A percentile compares a stretch with the other conserved stretches of the same genome.
These are phyloP conservation scores for Drosophila kikkawai DNA, from an alignment of 1,140 invertebrate species.

Conservation along the genomic window DNA sequence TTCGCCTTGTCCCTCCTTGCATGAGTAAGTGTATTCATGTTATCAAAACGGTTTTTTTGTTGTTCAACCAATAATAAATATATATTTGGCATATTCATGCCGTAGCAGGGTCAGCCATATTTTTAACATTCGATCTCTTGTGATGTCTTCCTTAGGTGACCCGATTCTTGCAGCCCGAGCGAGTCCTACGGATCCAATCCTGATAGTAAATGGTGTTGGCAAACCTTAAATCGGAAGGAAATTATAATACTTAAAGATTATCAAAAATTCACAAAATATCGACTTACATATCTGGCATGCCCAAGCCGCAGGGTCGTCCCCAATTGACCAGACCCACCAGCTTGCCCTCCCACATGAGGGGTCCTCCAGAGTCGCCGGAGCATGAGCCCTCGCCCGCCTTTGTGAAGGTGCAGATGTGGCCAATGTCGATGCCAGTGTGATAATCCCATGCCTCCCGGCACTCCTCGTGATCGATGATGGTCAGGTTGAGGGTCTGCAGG, in stretches of 20 bases:
- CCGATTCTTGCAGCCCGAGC: constrained; percentile 46
- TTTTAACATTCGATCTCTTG: background rate
- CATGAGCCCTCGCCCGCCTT: constrained; percentile 86
- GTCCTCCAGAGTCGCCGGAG: constrained; percentile 87
- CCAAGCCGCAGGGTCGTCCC: constrained; percentile 86
- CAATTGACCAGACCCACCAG: constrained; percentile 87
- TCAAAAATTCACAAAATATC: too few species aligned
- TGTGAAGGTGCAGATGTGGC: constrained; percentile 87
- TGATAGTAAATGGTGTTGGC: constrained; percentile 80
- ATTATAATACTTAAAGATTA: too few species aligned
- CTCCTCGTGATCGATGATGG: constrained; percentile 52
- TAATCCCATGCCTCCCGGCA: constrained; percentile 52
- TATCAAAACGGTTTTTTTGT: constrained; percentile 9
- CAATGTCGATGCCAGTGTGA: constrained; percentile 52
- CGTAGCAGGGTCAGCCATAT: background rate
- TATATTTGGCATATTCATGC: constrained; percentile 19
- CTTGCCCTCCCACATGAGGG: constrained; percentile 83
- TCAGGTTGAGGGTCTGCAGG: constrained; percentile 65
- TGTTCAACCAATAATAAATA: constrained; percentile 1
- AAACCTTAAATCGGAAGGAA: constrained; percentile 48
- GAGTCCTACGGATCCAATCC: constrained; percentile 64
- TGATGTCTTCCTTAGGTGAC: constrained; percentile 26
- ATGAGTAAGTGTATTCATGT: constrained; percentile 7
- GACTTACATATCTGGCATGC: constrained; percentile 85
- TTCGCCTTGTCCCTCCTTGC: background rate